Base-by-base conservation (phyloP, 2,888 invertebrate genomes). In the Cataglyphis livida region DNA sequence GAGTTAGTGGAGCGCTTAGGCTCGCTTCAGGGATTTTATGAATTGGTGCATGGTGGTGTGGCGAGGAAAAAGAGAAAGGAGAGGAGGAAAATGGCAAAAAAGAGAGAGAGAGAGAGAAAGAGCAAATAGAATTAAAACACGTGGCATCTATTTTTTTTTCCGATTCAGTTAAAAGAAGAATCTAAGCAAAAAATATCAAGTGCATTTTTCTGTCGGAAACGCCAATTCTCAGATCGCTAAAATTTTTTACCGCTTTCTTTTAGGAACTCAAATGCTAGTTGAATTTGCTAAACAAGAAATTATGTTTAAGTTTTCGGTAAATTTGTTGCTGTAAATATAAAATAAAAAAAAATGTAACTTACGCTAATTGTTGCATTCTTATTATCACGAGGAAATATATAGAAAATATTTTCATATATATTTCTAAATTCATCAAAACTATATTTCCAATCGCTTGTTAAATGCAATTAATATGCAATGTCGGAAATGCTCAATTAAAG, bases 1-100 rank as follows among this genome's bases (percentile, higher is more conserved):
- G 91, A 94, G 94, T 94, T 94, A 94, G 93, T 94, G 93, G 94
- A 94, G 94, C 94, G 94, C 93, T 93, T 91, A 92, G 92, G 91
- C 91, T 92, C 90, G 91, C 90, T 90, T 84, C 87, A 91, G 90
- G 85, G 91, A 90, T 91, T 93, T 92, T 92, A 93, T 91, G 92
- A 94, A 94, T 93, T 93, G 93, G 93, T 93, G 92, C 92, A 92
- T 81, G 86, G 74, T 85, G 87, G 66, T 48, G 82, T 44, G 68
- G 75, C 70, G 79, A 48, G 81, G 74, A 64, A 82, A 57, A 73
- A 65, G 83, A 28, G 81, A 59, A 75, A 66, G 18, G 59, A 81
- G 78, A 78, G 73, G 79, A 62, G 76, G 82, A 41, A 62, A 66
- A 62, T 57, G 59, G 41, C 70, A 82, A 48, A 70, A 65, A 78